Evolutionary conservation across 2,113 vertebrate genomes (phyloP).

Genomic region (Argyrosomus japonicus): DNA sequence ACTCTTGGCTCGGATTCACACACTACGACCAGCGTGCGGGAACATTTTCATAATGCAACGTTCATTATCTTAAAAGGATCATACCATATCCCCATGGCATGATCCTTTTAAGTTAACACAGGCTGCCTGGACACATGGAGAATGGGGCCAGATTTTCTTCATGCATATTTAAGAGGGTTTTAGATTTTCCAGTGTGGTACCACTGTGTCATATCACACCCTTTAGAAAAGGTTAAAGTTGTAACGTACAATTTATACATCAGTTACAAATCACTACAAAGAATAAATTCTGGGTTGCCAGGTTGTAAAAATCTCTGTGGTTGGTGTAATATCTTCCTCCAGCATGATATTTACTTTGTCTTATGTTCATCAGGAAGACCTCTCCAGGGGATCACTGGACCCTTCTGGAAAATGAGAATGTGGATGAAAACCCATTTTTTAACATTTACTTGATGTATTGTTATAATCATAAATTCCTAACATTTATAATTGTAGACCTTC

Average conservation of each 20-base stretch:
- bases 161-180: neutral
- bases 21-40: slow-evolving; percentile 42
- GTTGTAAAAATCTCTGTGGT: slow-evolving; percentile 8
- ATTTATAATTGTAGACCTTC: neutral
- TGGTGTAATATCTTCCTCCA: neutral
- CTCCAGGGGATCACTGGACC: neutral
- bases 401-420: neutral
- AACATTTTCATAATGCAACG: slow-evolving; percentile 55
- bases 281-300: neutral
- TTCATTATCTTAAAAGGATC: slow-evolving; percentile 69
- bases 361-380: neutral
- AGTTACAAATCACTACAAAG: slow-evolving; percentile 13
- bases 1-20: slow-evolving; percentile 44
- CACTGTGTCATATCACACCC: neutral
- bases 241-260: neutral
- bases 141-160: neutral
- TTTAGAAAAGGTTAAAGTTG: slow-evolving; percentile 19
- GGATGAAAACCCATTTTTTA: neutral
- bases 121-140: slow-evolving; percentile 9
- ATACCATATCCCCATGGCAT: neutral
- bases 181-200: neutral
- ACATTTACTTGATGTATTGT: neutral
- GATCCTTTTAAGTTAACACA: neutral
- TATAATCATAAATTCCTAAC: neutral
- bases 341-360: neutral